Base-by-base conservation (phyloP, 2,113 vertebrate genomes). In the Prolemur simus region DNA sequence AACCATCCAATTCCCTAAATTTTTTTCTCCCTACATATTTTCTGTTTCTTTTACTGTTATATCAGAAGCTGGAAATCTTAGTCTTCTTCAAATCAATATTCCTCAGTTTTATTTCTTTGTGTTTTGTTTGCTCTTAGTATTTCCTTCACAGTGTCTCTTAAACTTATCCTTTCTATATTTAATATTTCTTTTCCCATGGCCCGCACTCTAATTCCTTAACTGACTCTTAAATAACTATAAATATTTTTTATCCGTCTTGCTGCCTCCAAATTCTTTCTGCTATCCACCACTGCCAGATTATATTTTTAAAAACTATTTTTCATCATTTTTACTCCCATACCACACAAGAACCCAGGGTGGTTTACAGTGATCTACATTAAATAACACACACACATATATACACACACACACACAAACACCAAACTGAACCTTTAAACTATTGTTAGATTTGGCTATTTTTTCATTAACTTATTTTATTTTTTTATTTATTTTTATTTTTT, bases 201-300 rank as follows among this genome's bases (percentile, higher is more conserved):
- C 58, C 42, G 49, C 15, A 69, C 54, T 73, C 27, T 96, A 94
- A 96, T 95, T 37, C 49, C 34, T 92, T 89, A 91, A 80, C 45
- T 91, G 39, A 74, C 20, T 66, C 78, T 93, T 96, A 95, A 96
- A 89, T 91, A 91, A 73, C 78, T 63, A 12, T 87, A 93, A 95
- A 93, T 84, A 84, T 92, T 96, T 97, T 74, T 56, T 77, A 18
- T 88, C 68, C 32, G 52, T 11, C 20, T 92, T 64, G 81, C 25
- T 87, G n/a, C 6, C 8, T 89, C 52, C 18, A 82, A 49, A 60
- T 71, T 63, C 52, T 42, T 77, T 89, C 58, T 77, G 27, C 29
- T 34, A 11, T 64, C 1, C 8, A 58, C 49, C 32, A 52, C 39
- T 52, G 34, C 11, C 18, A 83, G 29, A 87, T 42, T 73, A 56